phyloP scores from a whole-genome alignment of 2,797 vertebrate genomes.

The Huso huso region DNA sequence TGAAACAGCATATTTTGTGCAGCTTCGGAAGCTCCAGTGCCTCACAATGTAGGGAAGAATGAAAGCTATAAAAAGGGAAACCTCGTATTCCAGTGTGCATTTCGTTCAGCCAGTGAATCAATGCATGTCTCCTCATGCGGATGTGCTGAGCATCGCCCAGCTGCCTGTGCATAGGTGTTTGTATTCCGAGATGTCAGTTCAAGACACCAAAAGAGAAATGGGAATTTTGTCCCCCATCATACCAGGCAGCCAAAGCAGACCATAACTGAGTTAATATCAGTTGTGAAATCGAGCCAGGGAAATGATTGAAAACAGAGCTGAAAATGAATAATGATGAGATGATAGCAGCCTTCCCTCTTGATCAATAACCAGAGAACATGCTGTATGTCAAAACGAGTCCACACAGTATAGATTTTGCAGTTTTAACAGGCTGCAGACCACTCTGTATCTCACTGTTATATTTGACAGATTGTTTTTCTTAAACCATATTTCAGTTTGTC shows the following conservation, averaged over 20 bases:
- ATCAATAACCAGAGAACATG: neutral
- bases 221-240: neutral
- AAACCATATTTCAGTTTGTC: no score
- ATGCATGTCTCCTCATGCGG: neutral
- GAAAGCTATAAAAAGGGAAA: no score
- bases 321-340: neutral
- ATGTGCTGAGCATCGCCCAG: neutral
- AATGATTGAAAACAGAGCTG: neutral
- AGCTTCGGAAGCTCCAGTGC: no score
- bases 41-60: no score
- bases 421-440: no score
- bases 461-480: no score
- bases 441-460: no score
- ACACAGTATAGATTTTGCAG: no score
- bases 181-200: conserved; percentile 2
- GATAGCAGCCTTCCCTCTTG: neutral
- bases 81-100: no score
- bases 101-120: no score
- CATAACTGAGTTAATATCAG: neutral
- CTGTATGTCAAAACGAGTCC: neutral
- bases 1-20: no score
- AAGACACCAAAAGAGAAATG: neutral
- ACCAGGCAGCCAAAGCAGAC: neutral
- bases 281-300: neutral
- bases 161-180: neutral